Percentiles rank a stretch among this genome's conserved stretches.
These are phyloP conservation scores for Magallana angulata DNA, from an alignment of 1,140 invertebrate genomes.

Conservation along the genomic window DNA sequence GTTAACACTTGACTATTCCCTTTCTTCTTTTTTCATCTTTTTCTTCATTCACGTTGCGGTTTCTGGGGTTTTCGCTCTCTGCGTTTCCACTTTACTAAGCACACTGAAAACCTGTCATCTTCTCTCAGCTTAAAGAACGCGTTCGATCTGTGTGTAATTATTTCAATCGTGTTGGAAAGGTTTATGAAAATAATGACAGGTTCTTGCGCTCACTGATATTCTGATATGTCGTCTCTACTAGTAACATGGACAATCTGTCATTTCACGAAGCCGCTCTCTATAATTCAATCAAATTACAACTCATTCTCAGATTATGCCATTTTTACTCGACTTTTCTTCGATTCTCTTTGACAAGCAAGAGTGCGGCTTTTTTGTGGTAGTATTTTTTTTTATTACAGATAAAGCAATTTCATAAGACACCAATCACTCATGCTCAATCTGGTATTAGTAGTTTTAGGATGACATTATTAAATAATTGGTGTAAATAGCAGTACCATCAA, in stretches of 20 bases:
- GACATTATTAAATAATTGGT: too few relatives aligned
- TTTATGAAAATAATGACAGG: slow-evolving; percentile 38
- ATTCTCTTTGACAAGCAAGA: background rate
- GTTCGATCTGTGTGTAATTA: slow-evolving; percentile 33
- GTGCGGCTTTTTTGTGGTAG: background rate
- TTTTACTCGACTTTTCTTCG: background rate
- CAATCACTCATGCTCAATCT: too few relatives aligned
- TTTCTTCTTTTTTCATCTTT: background rate
- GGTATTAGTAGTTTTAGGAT: too few relatives aligned
- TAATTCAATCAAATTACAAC: slow-evolving; percentile 37
- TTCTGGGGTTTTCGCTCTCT: background rate
- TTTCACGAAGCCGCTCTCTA: slow-evolving; percentile 17
- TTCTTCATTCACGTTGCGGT: background rate
- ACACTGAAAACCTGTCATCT: slow-evolving; percentile 28
- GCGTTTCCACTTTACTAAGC: slow-evolving; percentile 27
- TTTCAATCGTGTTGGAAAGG: slow-evolving; percentile 33
- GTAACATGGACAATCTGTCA: slow-evolving; percentile 26
- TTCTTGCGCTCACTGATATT: slow-evolving; percentile 9
- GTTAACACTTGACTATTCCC: too few relatives aligned
- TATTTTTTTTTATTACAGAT: too few relatives aligned
- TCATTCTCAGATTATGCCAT: slow-evolving; percentile 34
- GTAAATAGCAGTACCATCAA: too few relatives aligned
- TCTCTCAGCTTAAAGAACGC: slow-evolving; percentile 23
- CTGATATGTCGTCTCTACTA: slow-evolving; percentile 32
- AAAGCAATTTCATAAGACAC: too few relatives aligned